Percentiles rank a stretch among this genome's conserved stretches.
phyloP scores from a whole-genome alignment of 2,888 invertebrate species.

The Serrognathus titanus region DNA sequence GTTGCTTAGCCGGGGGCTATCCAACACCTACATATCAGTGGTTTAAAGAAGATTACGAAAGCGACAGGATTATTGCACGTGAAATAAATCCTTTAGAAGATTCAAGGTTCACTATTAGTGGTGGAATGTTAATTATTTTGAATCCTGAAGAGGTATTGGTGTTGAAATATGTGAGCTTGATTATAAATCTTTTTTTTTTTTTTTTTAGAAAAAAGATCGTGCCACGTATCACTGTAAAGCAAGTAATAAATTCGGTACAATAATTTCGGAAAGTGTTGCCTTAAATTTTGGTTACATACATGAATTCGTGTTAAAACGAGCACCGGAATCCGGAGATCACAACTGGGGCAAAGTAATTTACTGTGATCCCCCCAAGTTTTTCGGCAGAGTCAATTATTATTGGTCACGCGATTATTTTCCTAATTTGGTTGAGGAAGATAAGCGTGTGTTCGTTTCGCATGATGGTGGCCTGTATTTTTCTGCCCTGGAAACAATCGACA shows the following conservation, averaged over 20 bases:
- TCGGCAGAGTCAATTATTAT: constrained; percentile 82
- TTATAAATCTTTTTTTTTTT: constrained; percentile 18
- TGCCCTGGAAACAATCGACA: constrained; percentile 84
- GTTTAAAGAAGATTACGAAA: constrained; percentile 84
- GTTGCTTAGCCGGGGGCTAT: constrained; percentile 81
- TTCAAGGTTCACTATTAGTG: constrained; percentile 79
- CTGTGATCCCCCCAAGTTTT: constrained; percentile 91
- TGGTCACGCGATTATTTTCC: constrained; percentile 90
- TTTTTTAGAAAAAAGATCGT: constrained; percentile 64
- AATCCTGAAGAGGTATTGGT: constrained; percentile 64
- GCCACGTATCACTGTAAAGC: constrained; percentile 92
- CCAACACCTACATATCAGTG: constrained; percentile 88
- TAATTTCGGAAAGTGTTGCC: constrained; percentile 83
- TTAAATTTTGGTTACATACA: constrained; percentile 86
- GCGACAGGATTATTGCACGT: constrained; percentile 68
- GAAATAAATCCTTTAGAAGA: constrained; percentile 76
- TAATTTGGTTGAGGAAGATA: constrained; percentile 90
- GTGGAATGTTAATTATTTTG: constrained; percentile 86
- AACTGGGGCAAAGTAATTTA: constrained; percentile 92
- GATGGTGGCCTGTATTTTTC: constrained; percentile 96
- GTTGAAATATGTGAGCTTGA: neutral
- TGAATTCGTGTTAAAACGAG: constrained; percentile 85
- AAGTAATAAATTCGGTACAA: constrained; percentile 82
- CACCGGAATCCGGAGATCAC: constrained; percentile 79
- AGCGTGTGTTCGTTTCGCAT: constrained; percentile 87